phyloP scores from a whole-genome alignment of 2,113 vertebrate species.

The Brachyhypopomus occidentalis region DNA sequence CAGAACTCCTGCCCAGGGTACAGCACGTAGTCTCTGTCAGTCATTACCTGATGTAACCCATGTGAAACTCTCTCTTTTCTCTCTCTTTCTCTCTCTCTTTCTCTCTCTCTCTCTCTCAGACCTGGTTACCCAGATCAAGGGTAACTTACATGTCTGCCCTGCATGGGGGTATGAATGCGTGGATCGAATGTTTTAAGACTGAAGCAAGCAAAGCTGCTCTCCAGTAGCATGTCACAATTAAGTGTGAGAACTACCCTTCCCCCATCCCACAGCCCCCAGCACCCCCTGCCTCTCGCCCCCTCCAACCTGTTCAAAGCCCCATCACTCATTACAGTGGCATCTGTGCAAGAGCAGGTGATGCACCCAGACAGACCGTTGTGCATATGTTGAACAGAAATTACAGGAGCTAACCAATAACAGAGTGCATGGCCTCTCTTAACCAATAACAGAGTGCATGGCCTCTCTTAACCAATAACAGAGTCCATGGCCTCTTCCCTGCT shows the following conservation, averaged over 20 bases:
- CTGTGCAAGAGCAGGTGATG: too few species aligned
- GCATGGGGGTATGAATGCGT: background rate
- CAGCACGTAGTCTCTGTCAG: slow-evolving; percentile 27
- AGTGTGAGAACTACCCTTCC: background rate
- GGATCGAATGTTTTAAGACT: background rate
- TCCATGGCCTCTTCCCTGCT: background rate
- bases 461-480: background rate
- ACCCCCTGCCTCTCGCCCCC: too few species aligned
- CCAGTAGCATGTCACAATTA: background rate
- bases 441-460: slow-evolving; percentile 4
- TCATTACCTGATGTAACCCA: slow-evolving; percentile 51
- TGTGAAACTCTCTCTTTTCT: slow-evolving; percentile 41
- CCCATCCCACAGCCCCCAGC: too few species aligned
- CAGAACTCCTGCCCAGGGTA: slow-evolving; percentile 30
- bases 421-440: too few species aligned
- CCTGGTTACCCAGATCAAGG: slow-evolving; percentile 41
- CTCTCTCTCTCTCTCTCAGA: background rate
- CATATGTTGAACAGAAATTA: background rate
- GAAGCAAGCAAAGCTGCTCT: background rate
- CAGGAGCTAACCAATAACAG: background rate
- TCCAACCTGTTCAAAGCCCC: too few species aligned
- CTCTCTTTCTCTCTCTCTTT: background rate
- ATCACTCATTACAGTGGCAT: too few species aligned
- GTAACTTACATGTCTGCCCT: background rate
- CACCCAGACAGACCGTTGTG: too few species aligned